Conservation (phyloP, 2,888 invertebrate genomes). For the Pasiphila rectangulata region DNA sequence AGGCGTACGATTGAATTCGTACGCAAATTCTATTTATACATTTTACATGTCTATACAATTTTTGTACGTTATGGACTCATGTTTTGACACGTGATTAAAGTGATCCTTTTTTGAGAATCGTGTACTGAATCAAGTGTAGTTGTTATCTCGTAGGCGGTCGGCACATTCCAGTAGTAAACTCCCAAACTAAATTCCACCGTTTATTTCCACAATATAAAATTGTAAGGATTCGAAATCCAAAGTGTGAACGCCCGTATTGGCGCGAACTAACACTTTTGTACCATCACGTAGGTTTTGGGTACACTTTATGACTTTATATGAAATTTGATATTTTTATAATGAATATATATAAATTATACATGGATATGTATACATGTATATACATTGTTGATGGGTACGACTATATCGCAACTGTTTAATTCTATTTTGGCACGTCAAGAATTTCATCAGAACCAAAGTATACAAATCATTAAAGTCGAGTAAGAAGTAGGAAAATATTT, state of each 20-base stretch:
- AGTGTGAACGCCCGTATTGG: conserved; percentile 71
- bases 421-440: conserved; percentile 80
- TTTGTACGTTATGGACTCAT: conserved; percentile 76
- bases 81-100: conserved; percentile 70
- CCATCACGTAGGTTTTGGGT: conserved; percentile 81
- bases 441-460: conserved; percentile 81
- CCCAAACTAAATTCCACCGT: conserved; percentile 74
- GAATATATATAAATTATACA: conserved; percentile 81
- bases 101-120: conserved; percentile 80
- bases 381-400: conserved; percentile 80
- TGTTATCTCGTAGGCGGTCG: conserved; percentile 78
- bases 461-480: conserved; percentile 80
- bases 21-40: conserved; percentile 80
- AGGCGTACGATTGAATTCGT: conserved; percentile 50
- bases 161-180: conserved; percentile 79
- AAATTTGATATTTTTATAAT: conserved; percentile 81
- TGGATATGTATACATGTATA: conserved; percentile 81
- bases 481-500: conserved; percentile 81
- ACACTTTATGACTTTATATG: conserved; percentile 81
- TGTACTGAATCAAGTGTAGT: conserved; percentile 77
- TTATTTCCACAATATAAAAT: conserved; percentile 75
- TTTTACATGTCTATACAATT: conserved; percentile 80
- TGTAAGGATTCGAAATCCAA: conserved; percentile 74
- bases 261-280: conserved; percentile 73
- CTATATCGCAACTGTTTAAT: conserved; percentile 81